A percentile compares a stretch with the other conserved stretches of the same genome.
Evolutionary conservation across 2,113 vertebrate species (phyloP).

Genomic region (Thymallus thymallus): DNA sequence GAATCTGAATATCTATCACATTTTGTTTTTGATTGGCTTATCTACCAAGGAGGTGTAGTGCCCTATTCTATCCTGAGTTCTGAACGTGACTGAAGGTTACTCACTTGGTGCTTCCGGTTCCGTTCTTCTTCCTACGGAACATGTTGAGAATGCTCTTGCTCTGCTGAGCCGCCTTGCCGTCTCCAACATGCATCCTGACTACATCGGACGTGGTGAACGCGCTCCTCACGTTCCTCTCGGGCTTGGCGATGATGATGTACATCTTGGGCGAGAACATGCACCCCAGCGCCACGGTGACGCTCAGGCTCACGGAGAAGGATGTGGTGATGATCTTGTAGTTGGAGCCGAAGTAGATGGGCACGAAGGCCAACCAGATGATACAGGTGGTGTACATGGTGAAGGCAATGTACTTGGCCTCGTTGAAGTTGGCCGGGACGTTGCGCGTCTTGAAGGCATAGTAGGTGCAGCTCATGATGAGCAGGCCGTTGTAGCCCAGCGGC

Average conservation of each 20-base stretch:
- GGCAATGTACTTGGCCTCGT: conserved; percentile 98
- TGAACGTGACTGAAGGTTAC: conserved; percentile 55
- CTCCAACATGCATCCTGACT: conserved; percentile 97
- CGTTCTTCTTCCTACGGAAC: conserved; percentile 94
- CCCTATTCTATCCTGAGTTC: conserved; percentile 1
- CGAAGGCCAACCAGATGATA: conserved; percentile 99
- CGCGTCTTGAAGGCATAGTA: conserved; percentile 99
- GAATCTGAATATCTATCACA: no score
- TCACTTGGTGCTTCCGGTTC: conserved; percentile 89
- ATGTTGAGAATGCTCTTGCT: conserved; percentile 95
- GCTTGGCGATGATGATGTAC: conserved; percentile 99
- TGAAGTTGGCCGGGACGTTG: conserved; percentile 98
- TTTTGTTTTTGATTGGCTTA: no score
- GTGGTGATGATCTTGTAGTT: conserved; percentile 99
- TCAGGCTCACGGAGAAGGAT: conserved; percentile 97
- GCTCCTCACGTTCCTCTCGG: conserved; percentile 96
- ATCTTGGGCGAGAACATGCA: conserved; percentile 99
- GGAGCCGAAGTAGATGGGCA: conserved; percentile 98
- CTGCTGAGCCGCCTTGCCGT: conserved; percentile 86
- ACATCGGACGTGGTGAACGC: conserved; percentile 99
- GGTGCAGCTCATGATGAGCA: conserved; percentile 98
- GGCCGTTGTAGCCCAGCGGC: conserved; percentile 94
- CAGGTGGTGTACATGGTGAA: conserved; percentile 99
- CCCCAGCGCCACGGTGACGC: conserved; percentile 94
- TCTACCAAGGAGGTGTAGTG: neutral